Base-by-base conservation (phyloP, 2,797 vertebrate genomes). In the Cyprinodon diabolis region DNA sequence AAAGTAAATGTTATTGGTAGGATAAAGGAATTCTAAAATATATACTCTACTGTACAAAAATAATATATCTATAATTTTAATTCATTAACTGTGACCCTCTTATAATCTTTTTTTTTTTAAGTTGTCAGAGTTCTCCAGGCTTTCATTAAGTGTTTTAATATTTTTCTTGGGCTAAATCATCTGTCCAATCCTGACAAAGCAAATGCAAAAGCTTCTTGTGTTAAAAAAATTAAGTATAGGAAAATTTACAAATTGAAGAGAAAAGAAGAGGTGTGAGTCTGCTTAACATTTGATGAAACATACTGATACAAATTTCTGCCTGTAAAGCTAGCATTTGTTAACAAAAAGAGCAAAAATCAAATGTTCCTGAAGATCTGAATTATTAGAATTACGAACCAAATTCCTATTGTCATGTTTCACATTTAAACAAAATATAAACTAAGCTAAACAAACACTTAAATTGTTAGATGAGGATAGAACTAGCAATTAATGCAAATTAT, bases 1-100 rank as follows among this genome's bases (percentile, higher is more conserved):
- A 84, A 84, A 90, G 84, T 68, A 66, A 83, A 79, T 85, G 87
- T 69, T 89, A 40, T 79, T 84, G 76, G 85, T 84, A 87, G 82
- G 88, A 74, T 78, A 68, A 55, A 80, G 88, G 71, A 89, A 78
- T 86, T 86, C 82, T 88, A 86, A 67, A 87, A 80, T 68, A 71
- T 90, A 80, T 86, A 78, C 40, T 23, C 14, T 47, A 45, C 12
- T 14, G 21, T 47, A 12, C n/a, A 23, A 47, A 47, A 66, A 21
- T 66, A 23, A 23, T 66, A 13, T 47, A 15, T 13, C 45, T 14
- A 23, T 15, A 47, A 12, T 66, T 66, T 66, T 12, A 21, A 66
- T 23, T n/a, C 21, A 66, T 23, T 17, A 45, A 66, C n/a, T 23
- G 21, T 23, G 60, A 43, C 2, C 25, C 45, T 66, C 40, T 13